Evolutionary conservation across 1,140 invertebrate genomes (phyloP).

Genomic region (Melipona quadrifasciata): DNA sequence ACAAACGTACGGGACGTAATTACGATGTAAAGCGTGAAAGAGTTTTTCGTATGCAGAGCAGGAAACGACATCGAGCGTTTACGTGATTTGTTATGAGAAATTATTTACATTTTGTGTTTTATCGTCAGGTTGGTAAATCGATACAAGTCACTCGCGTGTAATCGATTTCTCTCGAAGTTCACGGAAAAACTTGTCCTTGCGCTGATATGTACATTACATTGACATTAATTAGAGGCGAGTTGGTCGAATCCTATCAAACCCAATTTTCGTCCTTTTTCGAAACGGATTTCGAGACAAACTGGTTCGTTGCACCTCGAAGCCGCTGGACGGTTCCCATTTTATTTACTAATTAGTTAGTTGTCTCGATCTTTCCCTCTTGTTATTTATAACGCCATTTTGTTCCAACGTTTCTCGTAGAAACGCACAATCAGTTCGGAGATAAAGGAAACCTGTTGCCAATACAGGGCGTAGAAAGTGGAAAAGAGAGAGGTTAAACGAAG

Average conservation of each 20-base stretch:
- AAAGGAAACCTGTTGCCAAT: not conserved
- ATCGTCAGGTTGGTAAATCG: not conserved
- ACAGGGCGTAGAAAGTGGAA: too few relatives aligned
- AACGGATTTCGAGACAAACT: not conserved
- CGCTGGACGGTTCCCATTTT: too few relatives aligned
- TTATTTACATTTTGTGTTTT: not conserved
- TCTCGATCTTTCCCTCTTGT: too few relatives aligned
- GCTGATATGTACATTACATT: not conserved
- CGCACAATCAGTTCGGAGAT: not conserved
- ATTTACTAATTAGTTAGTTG: not conserved
- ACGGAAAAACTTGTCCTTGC: not conserved
- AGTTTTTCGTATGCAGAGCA: not conserved
- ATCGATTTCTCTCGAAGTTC: constrained; percentile 27
- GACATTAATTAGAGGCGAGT: constrained; percentile 10
- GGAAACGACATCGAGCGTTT: not conserved
- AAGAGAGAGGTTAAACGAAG: not conserved
- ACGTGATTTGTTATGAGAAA: not conserved
- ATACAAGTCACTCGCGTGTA: not conserved
- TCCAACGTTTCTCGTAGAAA: not conserved
- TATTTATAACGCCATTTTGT: too few relatives aligned
- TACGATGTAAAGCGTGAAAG: not conserved
- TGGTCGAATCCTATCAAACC: not conserved
- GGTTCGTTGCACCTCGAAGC: not conserved
- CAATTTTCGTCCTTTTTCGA: not conserved
- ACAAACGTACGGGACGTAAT: not conserved